A percentile compares a stretch with the other conserved stretches of the same genome.
Conservation (phyloP, 1,140 invertebrate genomes). For the Conus betulinus region DNA sequence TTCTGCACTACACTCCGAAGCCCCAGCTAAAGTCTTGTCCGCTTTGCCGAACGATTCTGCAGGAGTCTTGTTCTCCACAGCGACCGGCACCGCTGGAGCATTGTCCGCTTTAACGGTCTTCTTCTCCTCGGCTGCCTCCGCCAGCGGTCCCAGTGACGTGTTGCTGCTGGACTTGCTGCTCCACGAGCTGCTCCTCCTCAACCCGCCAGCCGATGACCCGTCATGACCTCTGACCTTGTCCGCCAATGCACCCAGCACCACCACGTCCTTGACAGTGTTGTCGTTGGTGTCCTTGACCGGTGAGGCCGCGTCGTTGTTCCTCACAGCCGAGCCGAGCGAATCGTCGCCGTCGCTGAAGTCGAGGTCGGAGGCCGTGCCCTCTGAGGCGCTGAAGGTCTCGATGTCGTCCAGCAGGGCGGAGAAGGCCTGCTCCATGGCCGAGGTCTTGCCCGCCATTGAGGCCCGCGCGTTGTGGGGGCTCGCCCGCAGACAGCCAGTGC, state of each 20-base stretch:
- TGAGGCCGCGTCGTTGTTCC: background rate
- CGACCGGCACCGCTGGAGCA: background rate
- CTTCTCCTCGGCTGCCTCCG: background rate
- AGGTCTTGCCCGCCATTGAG: background rate
- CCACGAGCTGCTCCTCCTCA: background rate
- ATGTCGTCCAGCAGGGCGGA: conserved; percentile 43
- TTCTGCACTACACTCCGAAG: background rate
- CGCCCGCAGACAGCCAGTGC: background rate
- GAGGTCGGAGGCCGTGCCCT: conserved; percentile 40
- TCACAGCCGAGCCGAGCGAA: background rate
- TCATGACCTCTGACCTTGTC: background rate
- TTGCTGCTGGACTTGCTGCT: background rate
- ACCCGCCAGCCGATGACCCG: background rate
- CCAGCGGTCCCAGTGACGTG: background rate
- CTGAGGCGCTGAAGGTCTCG: conserved; percentile 41
- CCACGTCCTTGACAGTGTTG: background rate
- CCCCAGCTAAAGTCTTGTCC: background rate
- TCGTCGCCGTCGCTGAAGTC: conserved; percentile 44
- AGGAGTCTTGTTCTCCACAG: background rate
- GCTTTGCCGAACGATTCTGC: background rate
- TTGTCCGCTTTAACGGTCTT: background rate
- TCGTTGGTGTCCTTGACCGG: background rate
- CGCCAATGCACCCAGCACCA: background rate
- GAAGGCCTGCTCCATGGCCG: conserved; percentile 40
- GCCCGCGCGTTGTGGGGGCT: background rate